These are phyloP conservation scores for Pristionchus maxplancki DNA, from an alignment of 2,888 invertebrate genomes.

Conservation along the genomic window DNA sequence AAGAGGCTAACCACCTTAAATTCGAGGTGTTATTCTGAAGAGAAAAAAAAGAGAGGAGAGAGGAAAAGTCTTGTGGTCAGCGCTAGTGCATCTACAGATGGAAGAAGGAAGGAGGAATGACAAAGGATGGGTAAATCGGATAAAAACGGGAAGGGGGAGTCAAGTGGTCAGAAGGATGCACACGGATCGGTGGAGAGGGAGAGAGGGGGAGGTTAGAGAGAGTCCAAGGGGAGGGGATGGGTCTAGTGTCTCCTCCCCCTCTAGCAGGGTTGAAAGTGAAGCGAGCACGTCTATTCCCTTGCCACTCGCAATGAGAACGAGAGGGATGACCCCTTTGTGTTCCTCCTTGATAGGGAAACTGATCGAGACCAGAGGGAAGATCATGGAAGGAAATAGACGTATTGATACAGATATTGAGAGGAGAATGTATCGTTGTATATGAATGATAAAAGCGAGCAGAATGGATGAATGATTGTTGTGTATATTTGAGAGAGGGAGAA, in stretches of 20 bases:
- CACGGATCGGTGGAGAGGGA: constrained; percentile 7
- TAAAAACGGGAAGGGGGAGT: constrained; percentile 45
- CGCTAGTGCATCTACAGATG: constrained; percentile 12
- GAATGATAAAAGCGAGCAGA: background rate
- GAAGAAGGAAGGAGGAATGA: constrained; percentile 8
- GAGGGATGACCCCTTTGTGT: background rate
- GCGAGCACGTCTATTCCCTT: constrained; percentile 35
- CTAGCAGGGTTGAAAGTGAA: constrained; percentile 45
- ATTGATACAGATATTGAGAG: background rate
- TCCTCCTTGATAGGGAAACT: background rate
- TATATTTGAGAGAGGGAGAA: constrained; percentile 40
- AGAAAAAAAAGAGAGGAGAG: background rate
- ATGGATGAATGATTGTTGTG: constrained; percentile 7
- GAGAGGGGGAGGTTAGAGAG: constrained; percentile 28
- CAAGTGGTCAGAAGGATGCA: constrained; percentile 45
- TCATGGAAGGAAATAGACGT: background rate
- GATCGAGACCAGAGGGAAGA: background rate
- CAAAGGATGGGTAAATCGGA: constrained; percentile 45
- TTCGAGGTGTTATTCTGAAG: constrained; percentile 11
- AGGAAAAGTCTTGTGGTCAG: background rate
- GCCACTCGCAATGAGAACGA: constrained; percentile 21
- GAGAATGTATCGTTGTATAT: background rate
- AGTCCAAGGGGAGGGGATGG: constrained; percentile 39
- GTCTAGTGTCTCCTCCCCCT: constrained; percentile 24
- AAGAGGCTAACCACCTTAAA: constrained; percentile 31